phyloP scores from a whole-genome alignment of 2,113 vertebrate genomes.

The Cricetomys ansorgei region DNA sequence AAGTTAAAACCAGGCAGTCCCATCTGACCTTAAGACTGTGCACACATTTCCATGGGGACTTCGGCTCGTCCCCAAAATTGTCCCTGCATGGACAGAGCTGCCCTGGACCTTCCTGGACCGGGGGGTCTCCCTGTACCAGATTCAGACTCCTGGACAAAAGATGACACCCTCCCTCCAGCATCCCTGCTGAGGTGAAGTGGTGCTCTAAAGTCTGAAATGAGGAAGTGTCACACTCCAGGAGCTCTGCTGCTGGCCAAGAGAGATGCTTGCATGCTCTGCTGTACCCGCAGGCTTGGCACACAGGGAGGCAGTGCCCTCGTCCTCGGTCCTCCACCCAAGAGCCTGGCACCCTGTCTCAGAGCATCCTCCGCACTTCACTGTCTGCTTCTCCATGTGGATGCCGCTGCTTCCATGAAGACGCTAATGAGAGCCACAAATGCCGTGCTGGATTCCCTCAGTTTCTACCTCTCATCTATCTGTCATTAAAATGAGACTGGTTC shows the following conservation, averaged over 20 bases:
- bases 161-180: no score
- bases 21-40: neutral
- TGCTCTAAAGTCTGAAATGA: constrained; percentile 85
- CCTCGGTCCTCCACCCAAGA: neutral
- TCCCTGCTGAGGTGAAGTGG: constrained; percentile 68
- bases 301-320: neutral
- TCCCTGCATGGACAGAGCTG: neutral
- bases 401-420: neutral
- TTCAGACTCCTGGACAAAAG: neutral
- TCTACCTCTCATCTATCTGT: neutral
- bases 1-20: neutral
- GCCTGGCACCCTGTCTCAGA: neutral
- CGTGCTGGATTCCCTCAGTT: neutral
- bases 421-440: neutral
- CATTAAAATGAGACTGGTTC: neutral
- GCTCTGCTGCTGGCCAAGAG: neutral
- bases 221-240: constrained; percentile 77
- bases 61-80: neutral
- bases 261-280: neutral
- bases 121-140: no score
- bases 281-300: neutral
- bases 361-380: neutral
- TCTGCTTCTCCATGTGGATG: neutral
- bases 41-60: neutral
- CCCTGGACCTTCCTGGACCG: neutral